phyloP scores from a whole-genome alignment of 2,888 invertebrate genomes.

The Dicycla oo region DNA sequence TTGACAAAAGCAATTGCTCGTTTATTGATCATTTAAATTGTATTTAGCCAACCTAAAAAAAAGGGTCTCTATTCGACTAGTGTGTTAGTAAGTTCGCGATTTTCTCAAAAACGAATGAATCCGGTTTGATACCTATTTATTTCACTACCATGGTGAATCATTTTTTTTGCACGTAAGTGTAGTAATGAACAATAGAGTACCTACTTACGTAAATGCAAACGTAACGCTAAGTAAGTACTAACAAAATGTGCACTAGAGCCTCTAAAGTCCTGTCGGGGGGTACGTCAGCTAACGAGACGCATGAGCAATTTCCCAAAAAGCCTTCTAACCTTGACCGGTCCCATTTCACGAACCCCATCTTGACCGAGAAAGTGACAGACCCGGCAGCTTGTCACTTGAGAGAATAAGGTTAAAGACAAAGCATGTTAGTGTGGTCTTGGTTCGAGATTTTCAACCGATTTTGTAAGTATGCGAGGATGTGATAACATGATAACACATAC shows the following conservation, averaged over 20 bases:
- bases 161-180: too few species aligned
- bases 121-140: too few species aligned
- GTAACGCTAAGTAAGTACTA: neutral
- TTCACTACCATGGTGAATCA: too few species aligned
- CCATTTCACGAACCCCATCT: constrained; percentile 25
- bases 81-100: too few species aligned
- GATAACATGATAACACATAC: too few species aligned
- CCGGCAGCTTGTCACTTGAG: constrained; percentile 5
- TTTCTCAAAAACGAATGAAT: too few species aligned
- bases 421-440: neutral
- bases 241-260: neutral
- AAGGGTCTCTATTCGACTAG: too few species aligned
- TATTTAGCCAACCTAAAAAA: too few species aligned
- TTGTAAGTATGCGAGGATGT: neutral
- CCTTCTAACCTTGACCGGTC: constrained; percentile 46
- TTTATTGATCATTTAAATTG: too few species aligned
- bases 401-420: neutral
- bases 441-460: neutral
- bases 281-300: constrained; percentile 15
- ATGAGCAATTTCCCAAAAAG: constrained; percentile 8
- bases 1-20: too few species aligned
- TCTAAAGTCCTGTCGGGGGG: neutral
- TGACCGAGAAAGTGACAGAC: constrained; percentile 19
- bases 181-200: neutral
- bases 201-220: neutral